Evolutionary conservation across 2,888 invertebrate species (phyloP).

Genomic region (Sepioteuthis lessoniana): DNA sequence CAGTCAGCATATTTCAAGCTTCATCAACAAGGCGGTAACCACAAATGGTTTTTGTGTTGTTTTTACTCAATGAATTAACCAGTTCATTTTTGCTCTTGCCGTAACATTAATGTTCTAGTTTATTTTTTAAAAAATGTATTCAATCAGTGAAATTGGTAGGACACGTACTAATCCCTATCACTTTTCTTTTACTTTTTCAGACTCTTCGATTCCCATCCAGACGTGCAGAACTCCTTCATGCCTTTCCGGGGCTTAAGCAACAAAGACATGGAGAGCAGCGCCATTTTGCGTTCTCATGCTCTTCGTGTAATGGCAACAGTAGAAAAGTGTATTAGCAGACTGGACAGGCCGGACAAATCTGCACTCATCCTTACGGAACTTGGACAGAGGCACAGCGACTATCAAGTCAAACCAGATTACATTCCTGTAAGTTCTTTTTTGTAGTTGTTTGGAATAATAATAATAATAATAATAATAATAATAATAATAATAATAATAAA

Average conservation of each 20-base stretch:
- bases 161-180: too few species aligned
- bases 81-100: too few species aligned
- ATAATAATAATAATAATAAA: neutral
- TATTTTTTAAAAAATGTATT: too few species aligned
- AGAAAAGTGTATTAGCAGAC: constrained; percentile 77
- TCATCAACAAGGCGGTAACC: too few species aligned
- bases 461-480: neutral
- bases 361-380: constrained; percentile 76
- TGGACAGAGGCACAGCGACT: constrained; percentile 77
- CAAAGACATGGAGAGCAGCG: constrained; percentile 77
- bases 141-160: too few species aligned
- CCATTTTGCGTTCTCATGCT: constrained; percentile 77
- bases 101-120: too few species aligned
- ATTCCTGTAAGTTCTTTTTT: constrained; percentile 76
- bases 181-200: constrained; percentile 69
- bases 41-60: too few species aligned
- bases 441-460: neutral
- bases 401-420: constrained; percentile 77
- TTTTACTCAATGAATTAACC: too few species aligned
- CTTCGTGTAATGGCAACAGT: constrained; percentile 78
- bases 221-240: constrained; percentile 77
- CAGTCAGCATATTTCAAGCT: too few species aligned
- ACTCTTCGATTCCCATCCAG: constrained; percentile 78
- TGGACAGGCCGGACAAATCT: constrained; percentile 77
- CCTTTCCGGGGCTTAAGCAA: constrained; percentile 76